Evolutionary conservation across 2,888 invertebrate species (phyloP).

Genomic region (Apodemia duryi): DNA sequence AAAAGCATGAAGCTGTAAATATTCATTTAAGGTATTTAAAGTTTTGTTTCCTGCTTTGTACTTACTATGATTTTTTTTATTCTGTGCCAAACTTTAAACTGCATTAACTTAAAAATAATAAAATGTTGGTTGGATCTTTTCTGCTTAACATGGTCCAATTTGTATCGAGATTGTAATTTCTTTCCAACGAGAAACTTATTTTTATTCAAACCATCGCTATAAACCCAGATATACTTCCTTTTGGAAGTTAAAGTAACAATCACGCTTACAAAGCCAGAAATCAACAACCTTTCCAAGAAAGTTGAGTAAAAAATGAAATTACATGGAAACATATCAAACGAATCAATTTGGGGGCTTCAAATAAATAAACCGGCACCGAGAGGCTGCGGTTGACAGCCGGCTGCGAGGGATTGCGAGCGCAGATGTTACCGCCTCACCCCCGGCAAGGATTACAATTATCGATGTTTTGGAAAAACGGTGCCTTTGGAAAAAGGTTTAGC

Average conservation of each 20-base stretch:
- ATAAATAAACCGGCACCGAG: constrained; percentile 37
- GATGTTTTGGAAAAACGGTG: constrained; percentile 27
- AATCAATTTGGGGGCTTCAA: constrained; percentile 55
- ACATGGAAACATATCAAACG: constrained; percentile 50
- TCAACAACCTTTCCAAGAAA: constrained; percentile 25
- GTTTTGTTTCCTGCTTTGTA: too few species aligned
- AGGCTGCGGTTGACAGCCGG: constrained; percentile 59
- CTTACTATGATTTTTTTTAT: too few species aligned
- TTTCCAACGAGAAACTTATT: too few species aligned
- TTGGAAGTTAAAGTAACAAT: background rate
- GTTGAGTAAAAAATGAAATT: constrained; percentile 30
- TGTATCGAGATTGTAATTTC: too few species aligned
- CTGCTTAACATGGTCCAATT: too few species aligned
- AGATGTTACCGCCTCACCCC: constrained; percentile 48
- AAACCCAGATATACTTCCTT: too few species aligned
- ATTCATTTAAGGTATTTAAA: too few species aligned
- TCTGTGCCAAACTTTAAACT: too few species aligned
- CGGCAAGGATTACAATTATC: constrained; percentile 35
- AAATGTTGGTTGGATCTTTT: too few species aligned
- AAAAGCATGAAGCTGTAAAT: too few species aligned
- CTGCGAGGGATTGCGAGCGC: constrained; percentile 56
- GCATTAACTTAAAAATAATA: too few species aligned
- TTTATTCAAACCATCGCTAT: too few species aligned
- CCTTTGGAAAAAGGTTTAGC: constrained; percentile 18
- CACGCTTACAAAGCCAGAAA: constrained; percentile 18